Evolutionary conservation across 1,140 invertebrate genomes (phyloP).

Genomic region (Ctenoplectra terminalis): DNA sequence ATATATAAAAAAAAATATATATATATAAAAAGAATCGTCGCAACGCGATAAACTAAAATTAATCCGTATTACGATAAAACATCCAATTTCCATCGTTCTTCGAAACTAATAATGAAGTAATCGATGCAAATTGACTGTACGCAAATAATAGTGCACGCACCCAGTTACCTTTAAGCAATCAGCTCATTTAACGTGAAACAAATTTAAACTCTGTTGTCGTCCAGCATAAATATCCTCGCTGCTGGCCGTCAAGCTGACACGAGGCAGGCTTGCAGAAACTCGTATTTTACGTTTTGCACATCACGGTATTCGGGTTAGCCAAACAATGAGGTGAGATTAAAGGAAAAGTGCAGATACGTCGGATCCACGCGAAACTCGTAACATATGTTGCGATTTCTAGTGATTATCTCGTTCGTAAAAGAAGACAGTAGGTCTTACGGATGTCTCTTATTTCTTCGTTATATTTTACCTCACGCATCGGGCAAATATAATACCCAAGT

Average conservation of each 20-base stretch:
- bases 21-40: too few relatives aligned
- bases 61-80: too few relatives aligned
- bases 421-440: too few relatives aligned
- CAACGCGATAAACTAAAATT: not conserved
- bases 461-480: slow-evolving; percentile 9
- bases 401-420: not conserved
- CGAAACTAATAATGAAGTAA: not conserved
- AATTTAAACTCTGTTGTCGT: slow-evolving; percentile 54
- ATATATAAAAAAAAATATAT: not conserved
- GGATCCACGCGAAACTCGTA: not conserved
- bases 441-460: slow-evolving; percentile 20
- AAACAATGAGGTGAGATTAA: slow-evolving; percentile 49
- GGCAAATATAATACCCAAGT: slow-evolving; percentile 58
- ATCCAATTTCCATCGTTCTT: too few relatives aligned
- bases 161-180: not conserved
- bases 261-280: slow-evolving; percentile 31
- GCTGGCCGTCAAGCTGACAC: slow-evolving; percentile 50
- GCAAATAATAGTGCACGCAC: not conserved
- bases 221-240: slow-evolving; percentile 41
- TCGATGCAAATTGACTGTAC: too few relatives aligned
- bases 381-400: not conserved
- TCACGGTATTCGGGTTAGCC: slow-evolving; percentile 45
- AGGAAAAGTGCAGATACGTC: slow-evolving; percentile 9
- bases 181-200: slow-evolving; percentile 20
- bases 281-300: slow-evolving; percentile 33